Base-by-base conservation (phyloP, 2,113 vertebrate genomes). In the Nyctereutes procyonoides region DNA sequence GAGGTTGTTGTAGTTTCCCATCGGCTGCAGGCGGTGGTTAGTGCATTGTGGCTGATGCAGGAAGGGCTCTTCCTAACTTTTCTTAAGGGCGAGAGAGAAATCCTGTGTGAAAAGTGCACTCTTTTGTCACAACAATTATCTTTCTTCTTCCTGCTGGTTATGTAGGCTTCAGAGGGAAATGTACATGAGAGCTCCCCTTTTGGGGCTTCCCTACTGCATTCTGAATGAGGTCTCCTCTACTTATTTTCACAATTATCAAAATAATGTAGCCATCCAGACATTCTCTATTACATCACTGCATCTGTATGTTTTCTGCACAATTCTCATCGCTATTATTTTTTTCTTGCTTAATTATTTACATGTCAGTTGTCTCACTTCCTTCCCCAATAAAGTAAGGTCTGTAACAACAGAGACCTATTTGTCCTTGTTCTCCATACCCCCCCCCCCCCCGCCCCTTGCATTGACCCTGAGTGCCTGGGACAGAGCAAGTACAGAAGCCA, bases 341-440 rank as follows among this genome's bases (percentile, higher is more conserved):
- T 80, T 71, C 2, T 55, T 90, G 48, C 20, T 73, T 63, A 55
- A 67, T 85, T 92, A 55, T 74, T 80, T 86, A 79, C 60, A 48
- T 73, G 12, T 12, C 48, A 38, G 22, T 16, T 87, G 7, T 38
- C 13, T 3, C 13, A 38, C 5, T 79, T 90, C 2, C 5, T 92
- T 62, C 16, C 19, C 13, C 4, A 62, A 2, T 32, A 20, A 88
- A 38, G 53, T 62, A 56, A 94, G 28, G 35, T 53, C 7, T 11
- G 8, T 38, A 16, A 58, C 16, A 90, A 30, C 0, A 53, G 17
- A 74, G 8, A 69, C 8, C 56, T 83, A 43, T 32, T 74, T 87
- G 7, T 14, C 43, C 0, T 28, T 56, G 2, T 81, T 94, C 15
- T 24, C 30, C 4, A 48, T n/a, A 10, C 8, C 5, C 4, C 38